Evolutionary conservation across 2,888 invertebrate species (phyloP).

Genomic region (Holacanthella duospinosa): DNA sequence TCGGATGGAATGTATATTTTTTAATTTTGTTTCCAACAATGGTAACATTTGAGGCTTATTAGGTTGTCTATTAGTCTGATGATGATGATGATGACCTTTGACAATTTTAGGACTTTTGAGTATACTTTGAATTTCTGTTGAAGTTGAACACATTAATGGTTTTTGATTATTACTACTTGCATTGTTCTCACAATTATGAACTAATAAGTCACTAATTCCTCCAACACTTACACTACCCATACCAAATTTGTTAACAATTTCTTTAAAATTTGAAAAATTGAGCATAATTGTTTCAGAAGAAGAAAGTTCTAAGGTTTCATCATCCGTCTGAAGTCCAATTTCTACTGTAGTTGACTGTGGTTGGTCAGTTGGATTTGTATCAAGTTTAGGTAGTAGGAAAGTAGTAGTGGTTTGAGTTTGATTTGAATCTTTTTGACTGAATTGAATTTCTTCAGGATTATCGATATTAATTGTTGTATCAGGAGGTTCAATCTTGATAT

Average conservation of each 20-base stretch:
- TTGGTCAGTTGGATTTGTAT: background rate
- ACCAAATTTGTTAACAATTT: background rate
- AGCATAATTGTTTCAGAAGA: background rate
- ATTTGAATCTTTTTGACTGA: background rate
- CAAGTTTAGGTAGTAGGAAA: background rate
- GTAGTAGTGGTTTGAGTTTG: background rate
- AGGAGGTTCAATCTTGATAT: background rate
- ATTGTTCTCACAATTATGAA: background rate
- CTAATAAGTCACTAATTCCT: background rate
- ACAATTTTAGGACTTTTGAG: background rate
- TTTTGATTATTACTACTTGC: background rate
- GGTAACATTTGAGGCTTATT: slow-evolving; percentile 1
- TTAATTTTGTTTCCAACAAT: background rate
- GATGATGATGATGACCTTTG: too few relatives aligned
- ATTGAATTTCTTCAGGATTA: background rate
- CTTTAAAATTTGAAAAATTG: background rate
- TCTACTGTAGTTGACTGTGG: background rate
- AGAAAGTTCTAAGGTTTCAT: background rate
- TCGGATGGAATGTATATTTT: too few relatives aligned
- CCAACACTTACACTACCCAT: background rate
- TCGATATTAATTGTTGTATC: background rate
- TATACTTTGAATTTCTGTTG: background rate
- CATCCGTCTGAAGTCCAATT: background rate
- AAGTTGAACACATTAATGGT: background rate
- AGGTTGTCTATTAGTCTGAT: background rate